phyloP scores from a whole-genome alignment of 2,888 invertebrate species.

The Catocala sponsa region DNA sequence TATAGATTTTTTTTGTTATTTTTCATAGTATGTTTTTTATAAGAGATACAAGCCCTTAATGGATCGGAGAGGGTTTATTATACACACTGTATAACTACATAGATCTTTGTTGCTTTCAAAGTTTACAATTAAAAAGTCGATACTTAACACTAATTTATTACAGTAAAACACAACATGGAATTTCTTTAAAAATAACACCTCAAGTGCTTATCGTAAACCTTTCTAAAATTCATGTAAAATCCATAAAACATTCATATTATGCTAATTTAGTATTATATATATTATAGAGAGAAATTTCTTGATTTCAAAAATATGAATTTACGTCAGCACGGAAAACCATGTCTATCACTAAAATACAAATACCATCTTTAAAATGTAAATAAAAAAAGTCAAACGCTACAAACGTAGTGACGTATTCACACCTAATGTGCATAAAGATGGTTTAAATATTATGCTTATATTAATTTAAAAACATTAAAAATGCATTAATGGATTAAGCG shows the following conservation, averaged over 20 bases:
- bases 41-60: too few species aligned
- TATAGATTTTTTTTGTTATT: too few species aligned
- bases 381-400: not conserved
- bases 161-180: constrained; percentile 4
- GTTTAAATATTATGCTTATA: constrained; percentile 1
- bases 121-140: not conserved
- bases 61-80: too few species aligned
- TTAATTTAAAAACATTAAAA: constrained; percentile 19
- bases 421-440: not conserved
- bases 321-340: constrained; percentile 31
- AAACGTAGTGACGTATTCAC: not conserved
- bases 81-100: too few species aligned
- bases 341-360: not conserved
- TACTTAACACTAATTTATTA: constrained; percentile 1
- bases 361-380: too few species aligned
- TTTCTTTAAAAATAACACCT: constrained; percentile 6
- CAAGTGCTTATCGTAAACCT: constrained; percentile 40
- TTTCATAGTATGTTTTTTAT: too few species aligned
- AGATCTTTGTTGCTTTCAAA: too few species aligned
- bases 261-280: constrained; percentile 14
- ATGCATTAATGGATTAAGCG: constrained; percentile 37
- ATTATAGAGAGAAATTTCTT: constrained; percentile 25
- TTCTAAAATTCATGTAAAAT: constrained; percentile 55
- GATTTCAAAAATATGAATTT: constrained; percentile 32
- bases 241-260: constrained; percentile 29